A percentile compares a stretch with the other conserved stretches of the same genome.
Evolutionary conservation across 2,113 vertebrate genomes (phyloP).

Genomic region (Hippocampus mohnikei): DNA sequence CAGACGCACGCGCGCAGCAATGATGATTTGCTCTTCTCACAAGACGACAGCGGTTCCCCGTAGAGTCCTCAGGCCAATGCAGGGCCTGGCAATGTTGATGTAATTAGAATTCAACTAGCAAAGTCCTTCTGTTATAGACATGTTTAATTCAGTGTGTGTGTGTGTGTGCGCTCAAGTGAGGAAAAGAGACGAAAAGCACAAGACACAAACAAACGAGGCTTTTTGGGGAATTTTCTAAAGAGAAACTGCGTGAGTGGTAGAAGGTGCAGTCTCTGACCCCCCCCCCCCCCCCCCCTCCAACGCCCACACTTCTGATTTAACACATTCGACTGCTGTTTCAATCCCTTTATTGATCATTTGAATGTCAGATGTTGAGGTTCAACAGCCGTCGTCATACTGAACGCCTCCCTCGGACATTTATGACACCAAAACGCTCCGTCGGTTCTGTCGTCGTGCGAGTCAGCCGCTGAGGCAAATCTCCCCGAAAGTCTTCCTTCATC

Average conservation of each 20-base stretch:
- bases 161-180: slow-evolving; percentile 32
- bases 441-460: slow-evolving; percentile 6
- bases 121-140: slow-evolving; percentile 64
- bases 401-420: not conserved
- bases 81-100: slow-evolving; percentile 46
- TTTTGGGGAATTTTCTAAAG: slow-evolving; percentile 37
- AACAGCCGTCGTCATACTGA: not conserved
- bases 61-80: slow-evolving; percentile 18
- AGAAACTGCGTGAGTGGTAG: slow-evolving; percentile 18
- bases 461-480: slow-evolving; percentile 45
- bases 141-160: slow-evolving; percentile 73
- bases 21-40: not conserved
- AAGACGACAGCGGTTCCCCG: not conserved
- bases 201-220: slow-evolving; percentile 10
- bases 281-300: not conserved
- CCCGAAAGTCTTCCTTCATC: slow-evolving; percentile 26
- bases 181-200: slow-evolving; percentile 28
- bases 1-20: not conserved
- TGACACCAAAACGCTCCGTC: slow-evolving; percentile 18
- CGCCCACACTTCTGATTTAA: not conserved
- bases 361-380: not conserved
- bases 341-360: not conserved
- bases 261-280: slow-evolving; percentile 3
- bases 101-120: slow-evolving; percentile 74
- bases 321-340: not conserved